Evolutionary conservation across 1,140 invertebrate species (phyloP).

Genomic region (Monochamus saltuarius): DNA sequence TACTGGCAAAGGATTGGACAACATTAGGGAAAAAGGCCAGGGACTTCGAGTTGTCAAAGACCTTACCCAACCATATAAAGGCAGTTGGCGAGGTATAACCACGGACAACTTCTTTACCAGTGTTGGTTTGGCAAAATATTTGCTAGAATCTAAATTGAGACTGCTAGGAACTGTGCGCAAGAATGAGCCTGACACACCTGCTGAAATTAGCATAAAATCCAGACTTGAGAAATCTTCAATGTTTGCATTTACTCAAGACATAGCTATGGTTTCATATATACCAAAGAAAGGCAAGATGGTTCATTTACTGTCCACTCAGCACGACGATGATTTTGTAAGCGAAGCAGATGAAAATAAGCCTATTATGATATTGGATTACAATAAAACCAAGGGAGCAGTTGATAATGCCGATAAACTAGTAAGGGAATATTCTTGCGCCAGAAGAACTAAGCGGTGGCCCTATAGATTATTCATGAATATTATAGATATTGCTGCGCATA

Average conservation of each 20-base stretch:
- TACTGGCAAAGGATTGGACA: constrained; percentile 28
- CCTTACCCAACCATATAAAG: no score
- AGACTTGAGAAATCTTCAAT: constrained; percentile 25
- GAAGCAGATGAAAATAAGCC: constrained; percentile 44
- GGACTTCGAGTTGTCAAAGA: constrained; percentile 17
- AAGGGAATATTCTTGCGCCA: no score
- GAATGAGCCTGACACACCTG: constrained; percentile 27
- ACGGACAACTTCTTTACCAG: constrained; percentile 28
- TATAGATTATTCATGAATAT: no score
- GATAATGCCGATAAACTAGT: constrained; percentile 28
- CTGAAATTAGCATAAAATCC: no score
- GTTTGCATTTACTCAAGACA: constrained; percentile 40
- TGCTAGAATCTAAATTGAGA: no score
- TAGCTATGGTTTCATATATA: constrained; percentile 37
- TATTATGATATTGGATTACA: constrained; percentile 43
- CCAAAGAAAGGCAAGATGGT: constrained; percentile 39
- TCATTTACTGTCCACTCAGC: constrained; percentile 35
- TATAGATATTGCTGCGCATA: no score
- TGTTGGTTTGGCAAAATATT: constrained; percentile 29
- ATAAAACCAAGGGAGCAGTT: constrained; percentile 30
- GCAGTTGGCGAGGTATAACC: constrained; percentile 14
- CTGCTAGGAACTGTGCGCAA: constrained; percentile 42
- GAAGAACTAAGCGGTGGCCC: no score
- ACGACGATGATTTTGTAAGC: constrained; percentile 21
- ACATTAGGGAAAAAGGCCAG: constrained; percentile 19